Base-by-base conservation (phyloP, 2,113 vertebrate species). In the Gasterosteus aculeatus region DNA sequence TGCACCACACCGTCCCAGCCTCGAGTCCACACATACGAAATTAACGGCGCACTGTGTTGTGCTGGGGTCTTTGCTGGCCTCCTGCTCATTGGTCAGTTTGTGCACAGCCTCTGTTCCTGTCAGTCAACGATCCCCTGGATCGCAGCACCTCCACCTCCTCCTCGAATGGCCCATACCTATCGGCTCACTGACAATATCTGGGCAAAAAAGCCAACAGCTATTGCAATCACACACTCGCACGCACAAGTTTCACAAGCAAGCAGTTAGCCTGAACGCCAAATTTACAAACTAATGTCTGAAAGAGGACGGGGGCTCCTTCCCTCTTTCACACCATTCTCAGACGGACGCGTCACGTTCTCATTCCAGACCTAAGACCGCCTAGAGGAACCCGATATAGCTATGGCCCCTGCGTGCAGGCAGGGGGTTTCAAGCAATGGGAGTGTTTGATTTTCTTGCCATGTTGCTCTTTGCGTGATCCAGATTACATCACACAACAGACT, bases 61-160 rank as follows among this genome's bases (percentile, higher is more conserved):
- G 75, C 61, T 69, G 60, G 14, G 47, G 41, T 72, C 61, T 58
- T 81, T 70, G 60, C 70, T 61, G 74, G 77, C 53, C 26, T 44
- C 64, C 6, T 53, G 72, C 75, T 83, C 59, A 61, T 56, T 69
- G 83, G 81, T 57, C 60, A 64, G 77, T 80, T 71, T 66, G 47
- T 60, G 69, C 65, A 42, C 80, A 75, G 75, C 89, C 88, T 75
- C 90, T 92, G 90, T 88, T 89, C 80, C 90, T 69, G 90, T 92
- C 90, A 91, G 61, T 92, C 91, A 91, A 69, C 82, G 41, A 49
- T 61, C 71, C 49, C 54, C 42, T 72, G 69, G 65, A 80, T 88
- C 87, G 71, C 5, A 60, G 56, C 31, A 3, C 66, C 44, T 69
- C 69, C n/a, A 33, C 29, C 41, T 70, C 71, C 78, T 83, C 71